Evolutionary conservation across 2,113 vertebrate genomes (phyloP).

Genomic region (Trogon surrucura): DNA sequence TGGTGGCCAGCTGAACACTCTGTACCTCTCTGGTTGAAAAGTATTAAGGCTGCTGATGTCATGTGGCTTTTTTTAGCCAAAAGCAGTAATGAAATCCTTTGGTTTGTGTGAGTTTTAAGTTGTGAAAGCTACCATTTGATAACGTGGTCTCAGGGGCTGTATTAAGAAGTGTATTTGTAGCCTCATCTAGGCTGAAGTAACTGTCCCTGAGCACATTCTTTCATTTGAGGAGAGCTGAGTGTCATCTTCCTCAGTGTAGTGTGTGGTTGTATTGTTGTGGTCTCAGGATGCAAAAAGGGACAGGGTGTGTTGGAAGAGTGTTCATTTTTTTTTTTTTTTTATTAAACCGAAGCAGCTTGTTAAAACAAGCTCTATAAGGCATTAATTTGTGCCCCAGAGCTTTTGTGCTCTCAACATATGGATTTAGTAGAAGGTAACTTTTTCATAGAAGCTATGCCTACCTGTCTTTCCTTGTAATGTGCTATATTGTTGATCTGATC

Average conservation of each 20-base stretch:
- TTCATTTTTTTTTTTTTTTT: not conserved
- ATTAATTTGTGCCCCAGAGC: not conserved
- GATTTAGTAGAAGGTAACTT: not conserved
- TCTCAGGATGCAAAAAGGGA: not conserved
- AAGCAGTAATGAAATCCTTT: not conserved
- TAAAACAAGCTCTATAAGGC: not conserved
- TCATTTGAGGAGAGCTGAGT: not conserved
- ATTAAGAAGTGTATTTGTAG: not conserved
- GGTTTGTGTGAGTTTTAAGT: not conserved
- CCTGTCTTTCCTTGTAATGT: not conserved
- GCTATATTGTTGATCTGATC: conserved; percentile 31
- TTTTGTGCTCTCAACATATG: not conserved
- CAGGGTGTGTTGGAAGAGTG: not conserved
- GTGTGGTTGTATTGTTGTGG: not conserved
- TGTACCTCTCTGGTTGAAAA: not conserved
- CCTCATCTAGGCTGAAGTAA: not conserved
- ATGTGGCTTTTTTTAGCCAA: not conserved
- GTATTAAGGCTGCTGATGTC: not conserved
- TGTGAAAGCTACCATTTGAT: not conserved
- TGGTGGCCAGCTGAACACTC: not conserved
- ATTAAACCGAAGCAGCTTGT: not conserved
- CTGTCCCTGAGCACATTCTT: not conserved
- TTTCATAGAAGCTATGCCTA: rapidly evolving
- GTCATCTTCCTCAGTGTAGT: not conserved
- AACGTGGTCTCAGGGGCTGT: not conserved